Percentiles rank a stretch among this genome's conserved stretches.
These are phyloP conservation scores for Caranx ignobilis DNA, from an alignment of 2,113 vertebrate species.

Conservation along the genomic window DNA sequence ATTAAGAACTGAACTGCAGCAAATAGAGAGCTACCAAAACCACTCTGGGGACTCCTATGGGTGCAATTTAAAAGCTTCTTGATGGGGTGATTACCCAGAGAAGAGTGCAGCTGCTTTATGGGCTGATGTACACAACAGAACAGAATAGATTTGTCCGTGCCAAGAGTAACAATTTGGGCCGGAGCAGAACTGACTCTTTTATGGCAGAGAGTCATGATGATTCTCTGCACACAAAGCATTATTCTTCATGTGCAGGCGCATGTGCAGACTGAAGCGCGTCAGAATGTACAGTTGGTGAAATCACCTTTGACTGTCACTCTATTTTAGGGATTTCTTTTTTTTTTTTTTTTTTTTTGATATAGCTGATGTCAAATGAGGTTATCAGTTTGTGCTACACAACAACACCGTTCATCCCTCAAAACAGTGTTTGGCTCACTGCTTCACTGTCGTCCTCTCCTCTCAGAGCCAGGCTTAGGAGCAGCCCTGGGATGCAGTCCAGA, in stretches of 20 bases:
- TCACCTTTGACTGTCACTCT: background rate
- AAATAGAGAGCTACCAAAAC: conserved; percentile 32
- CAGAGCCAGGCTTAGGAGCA: conserved; percentile 25
- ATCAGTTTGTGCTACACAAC: background rate
- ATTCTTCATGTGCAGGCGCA: background rate
- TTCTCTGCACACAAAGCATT: background rate
- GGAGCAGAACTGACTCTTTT: conserved; percentile 3
- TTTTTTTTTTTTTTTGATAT: background rate
- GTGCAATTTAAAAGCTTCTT: conserved; percentile 29
- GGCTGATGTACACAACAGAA: conserved; percentile 13
- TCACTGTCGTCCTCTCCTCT: conserved; percentile 3
- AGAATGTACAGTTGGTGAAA: background rate
- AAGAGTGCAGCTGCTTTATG: conserved; percentile 35
- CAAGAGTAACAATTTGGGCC: conserved; percentile 3
- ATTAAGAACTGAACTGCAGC: conserved; percentile 38
- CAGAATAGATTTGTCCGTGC: conserved; percentile 20
- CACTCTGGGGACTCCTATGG: conserved; percentile 23
- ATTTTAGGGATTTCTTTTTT: background rate
- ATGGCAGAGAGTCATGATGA: conserved; percentile 6
- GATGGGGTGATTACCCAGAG: conserved; percentile 26
- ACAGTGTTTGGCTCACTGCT: background rate
- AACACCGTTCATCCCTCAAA: conserved; percentile 16
- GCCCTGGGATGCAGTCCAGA: conserved; percentile 35
- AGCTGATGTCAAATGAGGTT: conserved; percentile 20
- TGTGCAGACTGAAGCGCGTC: background rate